These are phyloP conservation scores for Panthera tigris DNA, from an alignment of 2,113 vertebrate species.

Conservation along the genomic window DNA sequence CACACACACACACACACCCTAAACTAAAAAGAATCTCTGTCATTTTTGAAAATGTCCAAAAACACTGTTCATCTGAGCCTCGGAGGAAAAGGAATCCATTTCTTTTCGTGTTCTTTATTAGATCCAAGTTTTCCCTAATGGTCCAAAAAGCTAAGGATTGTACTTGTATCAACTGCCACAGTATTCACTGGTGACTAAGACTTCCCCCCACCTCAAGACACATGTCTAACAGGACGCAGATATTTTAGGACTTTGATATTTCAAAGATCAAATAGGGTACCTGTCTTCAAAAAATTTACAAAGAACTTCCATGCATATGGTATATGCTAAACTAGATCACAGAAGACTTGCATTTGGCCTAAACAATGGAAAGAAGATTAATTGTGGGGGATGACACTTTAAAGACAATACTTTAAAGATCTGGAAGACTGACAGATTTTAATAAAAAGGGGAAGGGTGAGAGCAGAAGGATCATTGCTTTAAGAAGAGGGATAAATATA, in stretches of 20 bases:
- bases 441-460: background rate
- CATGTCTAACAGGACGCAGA: background rate
- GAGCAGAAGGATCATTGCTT: background rate
- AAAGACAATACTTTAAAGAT: background rate
- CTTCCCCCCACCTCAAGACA: background rate
- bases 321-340: background rate
- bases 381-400: background rate
- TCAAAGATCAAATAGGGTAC: background rate
- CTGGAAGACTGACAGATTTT: no score
- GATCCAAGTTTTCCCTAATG: background rate
- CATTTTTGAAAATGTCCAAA: background rate
- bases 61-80: background rate
- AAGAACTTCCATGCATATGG: background rate
- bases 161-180: background rate
- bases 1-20: background rate
- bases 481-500: background rate
- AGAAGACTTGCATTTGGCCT: background rate
- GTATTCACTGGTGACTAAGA: background rate
- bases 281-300: background rate
- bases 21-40: background rate
- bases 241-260: conserved; percentile 5
- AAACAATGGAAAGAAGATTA: background rate
- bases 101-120: background rate
- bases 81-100: background rate
- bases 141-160: background rate